These are phyloP conservation scores for Sthenelais limicola DNA, from an alignment of 2,888 invertebrate genomes.

Conservation along the genomic window DNA sequence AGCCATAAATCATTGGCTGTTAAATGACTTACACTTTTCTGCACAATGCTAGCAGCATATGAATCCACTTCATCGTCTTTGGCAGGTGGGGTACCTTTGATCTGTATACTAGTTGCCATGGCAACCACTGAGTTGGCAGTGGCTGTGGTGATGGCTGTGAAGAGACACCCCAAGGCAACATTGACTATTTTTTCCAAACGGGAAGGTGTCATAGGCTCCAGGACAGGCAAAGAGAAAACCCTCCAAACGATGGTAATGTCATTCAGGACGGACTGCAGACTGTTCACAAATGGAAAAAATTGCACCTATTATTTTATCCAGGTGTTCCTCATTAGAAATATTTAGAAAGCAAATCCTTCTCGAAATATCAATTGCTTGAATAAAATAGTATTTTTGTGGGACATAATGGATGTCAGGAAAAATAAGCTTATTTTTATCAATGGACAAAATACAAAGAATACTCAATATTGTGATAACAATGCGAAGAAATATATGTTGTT, in stretches of 20 bases:
- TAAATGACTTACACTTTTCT: constrained; percentile 80
- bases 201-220: constrained; percentile 89
- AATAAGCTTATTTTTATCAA: too few relatives aligned
- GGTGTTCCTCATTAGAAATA: too few relatives aligned
- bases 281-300: constrained; percentile 51
- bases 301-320: too few relatives aligned
- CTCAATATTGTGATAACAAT: too few relatives aligned
- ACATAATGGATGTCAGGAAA: too few relatives aligned
- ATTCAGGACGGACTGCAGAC: constrained; percentile 79
- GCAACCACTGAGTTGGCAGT: constrained; percentile 69
- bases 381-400: too few relatives aligned
- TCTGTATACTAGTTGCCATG: constrained; percentile 60
- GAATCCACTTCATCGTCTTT: constrained; percentile 87
- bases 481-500: too few relatives aligned
- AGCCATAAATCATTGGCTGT: too few relatives aligned
- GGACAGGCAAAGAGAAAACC: constrained; percentile 87
- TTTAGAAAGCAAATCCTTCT: too few relatives aligned
- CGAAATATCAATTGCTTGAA: too few relatives aligned
- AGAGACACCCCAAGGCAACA: constrained; percentile 86
- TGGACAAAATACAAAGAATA: too few relatives aligned
- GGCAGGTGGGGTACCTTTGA: constrained; percentile 66
- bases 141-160: constrained; percentile 75
- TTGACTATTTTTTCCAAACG: constrained; percentile 87
- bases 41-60: constrained; percentile 86
- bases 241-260: constrained; percentile 88